These are phyloP conservation scores for Chrysodeixis includens DNA, from an alignment of 2,888 invertebrate genomes.

Conservation along the genomic window DNA sequence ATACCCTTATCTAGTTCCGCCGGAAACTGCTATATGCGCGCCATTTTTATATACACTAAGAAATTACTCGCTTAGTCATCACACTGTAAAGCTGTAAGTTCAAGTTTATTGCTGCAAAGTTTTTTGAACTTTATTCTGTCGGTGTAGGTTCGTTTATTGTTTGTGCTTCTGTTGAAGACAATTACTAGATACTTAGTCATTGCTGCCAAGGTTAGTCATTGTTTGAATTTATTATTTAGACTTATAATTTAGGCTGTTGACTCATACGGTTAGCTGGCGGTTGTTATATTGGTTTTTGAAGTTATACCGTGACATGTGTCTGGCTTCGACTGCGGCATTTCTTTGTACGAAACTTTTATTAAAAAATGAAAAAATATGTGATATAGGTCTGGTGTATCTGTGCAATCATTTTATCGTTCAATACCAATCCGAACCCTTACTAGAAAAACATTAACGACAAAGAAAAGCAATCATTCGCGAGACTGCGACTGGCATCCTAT, in stretches of 20 bases:
- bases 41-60: conserved; percentile 44
- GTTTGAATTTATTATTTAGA: conserved; percentile 43
- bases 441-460: conserved; percentile 3
- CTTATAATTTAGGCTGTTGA: conserved; percentile 38
- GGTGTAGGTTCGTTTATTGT: conserved; percentile 22
- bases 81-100: conserved; percentile 28
- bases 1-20: conserved; percentile 70
- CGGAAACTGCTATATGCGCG: conserved; percentile 55
- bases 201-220: conserved; percentile 31
- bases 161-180: conserved; percentile 3
- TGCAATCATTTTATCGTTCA: not conserved
- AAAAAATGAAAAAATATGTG: no score
- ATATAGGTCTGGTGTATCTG: not conserved
- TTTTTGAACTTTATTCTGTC: conserved; percentile 26
- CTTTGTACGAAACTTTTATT: not conserved
- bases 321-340: not conserved
- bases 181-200: conserved; percentile 17
- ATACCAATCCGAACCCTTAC: not conserved
- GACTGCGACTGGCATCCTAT: not conserved
- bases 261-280: conserved; percentile 29
- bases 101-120: conserved; percentile 14
- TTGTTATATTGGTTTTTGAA: conserved; percentile 15
- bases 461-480: not conserved
- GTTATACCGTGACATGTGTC: not conserved
- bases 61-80: conserved; percentile 64